Evolutionary conservation across 2,797 vertebrate species (phyloP), one percentile per base, ranked within the genome.

Genomic region (Nannoperca australis): DNA sequence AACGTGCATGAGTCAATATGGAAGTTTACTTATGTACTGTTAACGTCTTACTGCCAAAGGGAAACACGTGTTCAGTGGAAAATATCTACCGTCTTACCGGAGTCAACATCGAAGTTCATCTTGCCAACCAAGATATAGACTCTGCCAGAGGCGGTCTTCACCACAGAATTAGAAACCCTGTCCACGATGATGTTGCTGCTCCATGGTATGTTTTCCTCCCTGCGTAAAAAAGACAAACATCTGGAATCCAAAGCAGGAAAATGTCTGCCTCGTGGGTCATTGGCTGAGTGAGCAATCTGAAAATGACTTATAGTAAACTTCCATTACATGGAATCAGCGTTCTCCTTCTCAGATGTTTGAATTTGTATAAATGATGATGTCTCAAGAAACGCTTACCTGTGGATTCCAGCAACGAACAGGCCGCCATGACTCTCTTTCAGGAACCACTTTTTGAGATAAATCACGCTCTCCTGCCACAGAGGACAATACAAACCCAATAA

Each of bases 171-270:
- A 32, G 94, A 92, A 68, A 96, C 49, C 64, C 95, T 87, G 3
- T 95, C 92, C 10, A 70, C 65, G 10, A 96, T 90, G 73, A 93
- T 76, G 85, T 94, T 96, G 58, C 94, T 96, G 82, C 95, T 93
- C 95, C 95, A 96, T 0, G 71, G 84, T 38, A 91, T 71, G n/a
- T 89, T 91, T n/a, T 90, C 60, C 2, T 94, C 90, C 62, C 95
- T 96, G 60, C 14, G 22, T 27, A 32, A 44, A 65, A 62, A 78
- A 70, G 2, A 79, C 0, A 54, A 67, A 30, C 17, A 17, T 45
- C 2, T 49, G 7, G 24, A 54, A 32, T 71, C 15, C 5, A 60
- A 60, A 36, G 36, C 34, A 20, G 42, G 27, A 20, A 45, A 12
- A 60, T 1, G 0, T 49, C 12, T 18, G 24, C 42, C 1, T 20